Evolutionary conservation across 1,140 invertebrate genomes (phyloP).

Genomic region (Drosophila willistoni): DNA sequence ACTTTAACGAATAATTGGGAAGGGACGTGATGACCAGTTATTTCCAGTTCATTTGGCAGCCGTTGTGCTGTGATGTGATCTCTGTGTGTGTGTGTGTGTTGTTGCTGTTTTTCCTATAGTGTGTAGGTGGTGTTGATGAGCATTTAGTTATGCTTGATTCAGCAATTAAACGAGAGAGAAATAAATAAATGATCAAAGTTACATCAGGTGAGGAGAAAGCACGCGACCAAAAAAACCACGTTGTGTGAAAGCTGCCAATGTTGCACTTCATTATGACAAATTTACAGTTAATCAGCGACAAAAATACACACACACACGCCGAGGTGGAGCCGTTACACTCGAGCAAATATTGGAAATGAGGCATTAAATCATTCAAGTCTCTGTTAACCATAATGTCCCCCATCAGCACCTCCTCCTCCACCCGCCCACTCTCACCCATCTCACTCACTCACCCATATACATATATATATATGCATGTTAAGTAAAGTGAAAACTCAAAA

Average conservation of each 20-base stretch:
- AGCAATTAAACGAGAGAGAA: not conserved
- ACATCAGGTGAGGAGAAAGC: conserved; percentile 41
- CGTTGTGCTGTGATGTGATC: not conserved
- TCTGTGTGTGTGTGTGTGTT: not conserved
- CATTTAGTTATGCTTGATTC: conserved; percentile 9
- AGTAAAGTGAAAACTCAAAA: conserved; percentile 52
- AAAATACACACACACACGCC: conserved; percentile 1
- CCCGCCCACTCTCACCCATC: not conserved
- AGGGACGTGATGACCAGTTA: not conserved
- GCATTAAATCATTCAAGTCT: conserved; percentile 51
- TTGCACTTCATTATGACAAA: conserved; percentile 60
- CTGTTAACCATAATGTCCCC: conserved; percentile 32
- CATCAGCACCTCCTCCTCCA: not conserved
- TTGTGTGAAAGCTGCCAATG: conserved; percentile 48
- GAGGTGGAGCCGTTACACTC: conserved; percentile 24
- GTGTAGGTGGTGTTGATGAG: conserved; percentile 8
- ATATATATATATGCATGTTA: not conserved
- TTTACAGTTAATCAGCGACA: conserved; percentile 54
- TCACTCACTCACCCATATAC: not conserved
- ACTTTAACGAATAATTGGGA: not conserved
- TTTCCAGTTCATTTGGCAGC: conserved; percentile 3
- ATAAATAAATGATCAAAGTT: conserved; percentile 25
- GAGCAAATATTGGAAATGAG: conserved; percentile 52
- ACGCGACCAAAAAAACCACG: conserved; percentile 35
- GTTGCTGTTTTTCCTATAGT: not conserved